Evolutionary conservation across 1,140 invertebrate species (phyloP).

Genomic region (Xylocopa sonorina): DNA sequence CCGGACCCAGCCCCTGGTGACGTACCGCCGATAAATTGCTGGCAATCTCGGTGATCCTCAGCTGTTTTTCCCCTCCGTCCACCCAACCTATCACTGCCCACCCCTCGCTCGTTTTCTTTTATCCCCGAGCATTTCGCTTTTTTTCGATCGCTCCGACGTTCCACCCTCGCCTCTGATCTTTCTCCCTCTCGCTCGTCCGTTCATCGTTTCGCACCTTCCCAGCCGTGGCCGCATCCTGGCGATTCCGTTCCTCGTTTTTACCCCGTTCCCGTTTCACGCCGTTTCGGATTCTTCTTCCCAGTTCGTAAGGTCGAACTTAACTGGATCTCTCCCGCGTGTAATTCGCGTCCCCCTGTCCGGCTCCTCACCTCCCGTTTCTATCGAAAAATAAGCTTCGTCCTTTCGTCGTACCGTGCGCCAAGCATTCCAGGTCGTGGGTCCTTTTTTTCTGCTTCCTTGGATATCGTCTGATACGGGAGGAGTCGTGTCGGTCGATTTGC

Average conservation of each 20-base stretch:
- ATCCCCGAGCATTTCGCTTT: neutral
- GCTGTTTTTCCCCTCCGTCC: neutral
- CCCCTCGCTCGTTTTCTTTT: neutral
- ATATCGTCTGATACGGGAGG: neutral
- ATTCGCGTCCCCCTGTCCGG: neutral
- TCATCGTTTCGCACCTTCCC: slow-evolving; percentile 4
- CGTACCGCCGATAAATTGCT: slow-evolving; percentile 23
- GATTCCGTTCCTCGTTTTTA: neutral
- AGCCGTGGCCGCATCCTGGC: neutral
- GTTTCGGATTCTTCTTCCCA: neutral
- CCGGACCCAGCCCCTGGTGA: neutral
- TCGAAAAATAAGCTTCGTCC: neutral
- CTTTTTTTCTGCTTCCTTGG: neutral
- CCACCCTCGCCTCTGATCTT: neutral
- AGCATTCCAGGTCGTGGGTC: too few relatives aligned
- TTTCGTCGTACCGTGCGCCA: neutral
- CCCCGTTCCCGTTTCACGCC: neutral
- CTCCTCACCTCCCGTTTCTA: neutral
- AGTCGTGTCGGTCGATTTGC: neutral
- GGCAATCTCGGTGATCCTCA: neutral
- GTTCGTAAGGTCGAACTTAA: slow-evolving; percentile 10
- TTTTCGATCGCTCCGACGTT: neutral
- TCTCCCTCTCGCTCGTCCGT: neutral
- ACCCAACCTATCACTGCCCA: neutral
- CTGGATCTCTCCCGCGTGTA: slow-evolving; percentile 12